Percentiles rank a stretch among this genome's conserved stretches.
phyloP scores from a whole-genome alignment of 2,888 invertebrate species.

The Drosophila dives region DNA sequence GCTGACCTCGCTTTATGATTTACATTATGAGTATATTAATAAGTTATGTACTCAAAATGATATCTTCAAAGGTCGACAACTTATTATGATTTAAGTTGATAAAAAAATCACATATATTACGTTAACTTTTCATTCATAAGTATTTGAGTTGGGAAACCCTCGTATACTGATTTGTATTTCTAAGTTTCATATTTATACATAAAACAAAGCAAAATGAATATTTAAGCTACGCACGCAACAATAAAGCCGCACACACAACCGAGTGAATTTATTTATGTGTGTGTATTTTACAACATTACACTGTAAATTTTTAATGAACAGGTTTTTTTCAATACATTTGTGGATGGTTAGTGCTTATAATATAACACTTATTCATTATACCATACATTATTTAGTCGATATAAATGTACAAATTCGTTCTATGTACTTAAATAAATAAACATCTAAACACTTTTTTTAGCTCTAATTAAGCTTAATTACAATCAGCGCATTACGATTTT shows the following conservation, averaged over 20 bases:
- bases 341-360: background rate
- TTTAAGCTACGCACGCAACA: conserved; percentile 47
- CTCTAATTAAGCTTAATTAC: background rate
- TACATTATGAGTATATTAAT: background rate
- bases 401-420: background rate
- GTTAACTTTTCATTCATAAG: conserved; percentile 1
- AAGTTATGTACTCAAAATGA: background rate
- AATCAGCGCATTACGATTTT: background rate
- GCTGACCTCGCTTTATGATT: background rate
- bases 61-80: conserved; percentile 14
- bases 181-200: conserved; percentile 11
- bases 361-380: background rate
- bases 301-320: conserved; percentile 15
- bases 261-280: background rate
- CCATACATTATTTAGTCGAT: background rate
- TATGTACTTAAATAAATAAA: background rate
- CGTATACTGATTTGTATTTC: conserved; percentile 12
- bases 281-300: conserved; percentile 5
- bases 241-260: conserved; percentile 9
- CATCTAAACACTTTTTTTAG: background rate
- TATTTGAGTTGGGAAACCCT: conserved; percentile 10
- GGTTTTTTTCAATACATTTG: background rate
- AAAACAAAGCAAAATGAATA: conserved; percentile 35
- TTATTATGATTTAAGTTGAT: conserved; percentile 2
- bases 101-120: background rate